These are phyloP conservation scores for Carapus acus DNA, from an alignment of 2,797 vertebrate species.

Conservation along the genomic window DNA sequence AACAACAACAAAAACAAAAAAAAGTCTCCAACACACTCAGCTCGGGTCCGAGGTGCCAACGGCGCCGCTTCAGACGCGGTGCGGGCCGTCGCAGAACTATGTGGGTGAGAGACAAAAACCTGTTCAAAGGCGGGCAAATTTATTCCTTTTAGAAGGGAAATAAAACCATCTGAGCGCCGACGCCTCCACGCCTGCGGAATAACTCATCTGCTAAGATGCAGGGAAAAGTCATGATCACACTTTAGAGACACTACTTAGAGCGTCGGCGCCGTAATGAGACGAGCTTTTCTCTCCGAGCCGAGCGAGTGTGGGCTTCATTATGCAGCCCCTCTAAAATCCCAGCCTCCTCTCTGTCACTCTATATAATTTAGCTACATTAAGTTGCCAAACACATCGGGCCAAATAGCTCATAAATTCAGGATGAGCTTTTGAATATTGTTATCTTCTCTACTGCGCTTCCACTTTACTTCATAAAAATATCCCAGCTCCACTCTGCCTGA, in stretches of 20 bases:
- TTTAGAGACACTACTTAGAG: slow-evolving; percentile 10
- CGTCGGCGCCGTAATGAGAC: slow-evolving; percentile 26
- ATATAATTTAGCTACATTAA: slow-evolving; percentile 57
- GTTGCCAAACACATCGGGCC: slow-evolving; percentile 42
- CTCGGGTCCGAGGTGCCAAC: too few species aligned
- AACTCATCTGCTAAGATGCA: slow-evolving; percentile 9
- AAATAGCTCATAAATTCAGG: slow-evolving; percentile 51
- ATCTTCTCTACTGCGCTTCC: slow-evolving; percentile 41
- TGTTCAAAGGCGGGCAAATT: too few species aligned
- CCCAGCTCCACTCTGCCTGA: slow-evolving; percentile 42
- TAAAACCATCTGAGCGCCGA: neutral
- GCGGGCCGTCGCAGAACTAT: too few species aligned
- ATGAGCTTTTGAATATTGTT: slow-evolving; percentile 45
- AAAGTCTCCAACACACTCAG: too few species aligned
- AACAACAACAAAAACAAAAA: too few species aligned
- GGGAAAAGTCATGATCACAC: slow-evolving; percentile 10
- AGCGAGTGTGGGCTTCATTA: slow-evolving; percentile 40
- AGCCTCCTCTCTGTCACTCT: slow-evolving; percentile 20
- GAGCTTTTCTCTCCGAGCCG: slow-evolving; percentile 8
- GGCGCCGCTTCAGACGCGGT: too few species aligned
- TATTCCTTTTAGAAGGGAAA: neutral
- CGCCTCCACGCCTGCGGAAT: too few species aligned
- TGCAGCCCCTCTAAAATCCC: slow-evolving; percentile 34
- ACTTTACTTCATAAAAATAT: slow-evolving; percentile 50
- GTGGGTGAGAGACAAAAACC: neutral